Percentiles rank a stretch among this genome's conserved stretches.
Evolutionary conservation across 1,140 invertebrate species (phyloP).

Genomic region (Lepidotrigona ventralis): DNA sequence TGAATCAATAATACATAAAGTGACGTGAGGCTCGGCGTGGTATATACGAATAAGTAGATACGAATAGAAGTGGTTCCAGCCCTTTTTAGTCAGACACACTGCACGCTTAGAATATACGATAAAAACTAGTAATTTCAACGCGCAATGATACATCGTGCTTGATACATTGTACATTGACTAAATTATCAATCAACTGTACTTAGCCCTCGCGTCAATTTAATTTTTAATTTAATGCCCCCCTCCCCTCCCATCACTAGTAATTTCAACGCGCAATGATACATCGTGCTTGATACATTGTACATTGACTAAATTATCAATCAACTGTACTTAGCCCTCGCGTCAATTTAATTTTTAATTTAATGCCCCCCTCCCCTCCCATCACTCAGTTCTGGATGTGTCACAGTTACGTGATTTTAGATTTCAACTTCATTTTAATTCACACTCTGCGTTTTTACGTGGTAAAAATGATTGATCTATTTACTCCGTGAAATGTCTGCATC

Average conservation of each 20-base stretch:
- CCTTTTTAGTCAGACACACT: neutral
- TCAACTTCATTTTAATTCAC: neutral
- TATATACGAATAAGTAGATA: neutral
- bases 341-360: neutral
- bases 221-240: neutral
- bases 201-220: neutral
- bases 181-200: neutral
- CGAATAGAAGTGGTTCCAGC: neutral
- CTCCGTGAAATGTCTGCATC: neutral
- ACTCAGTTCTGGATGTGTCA: neutral
- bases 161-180: no score
- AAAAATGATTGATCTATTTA: neutral
- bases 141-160: neutral
- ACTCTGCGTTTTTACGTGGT: neutral
- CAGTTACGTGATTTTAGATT: neutral
- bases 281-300: no score
- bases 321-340: neutral
- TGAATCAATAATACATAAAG: neutral
- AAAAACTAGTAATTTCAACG: neutral
- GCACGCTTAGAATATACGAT: neutral
- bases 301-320: neutral
- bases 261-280: no score
- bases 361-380: neutral
- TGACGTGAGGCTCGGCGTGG: neutral
- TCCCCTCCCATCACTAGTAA: neutral